A percentile compares a stretch with the other conserved stretches of the same genome.
phyloP scores from a whole-genome alignment of 2,113 vertebrate species.

The Phocoena sinus region DNA sequence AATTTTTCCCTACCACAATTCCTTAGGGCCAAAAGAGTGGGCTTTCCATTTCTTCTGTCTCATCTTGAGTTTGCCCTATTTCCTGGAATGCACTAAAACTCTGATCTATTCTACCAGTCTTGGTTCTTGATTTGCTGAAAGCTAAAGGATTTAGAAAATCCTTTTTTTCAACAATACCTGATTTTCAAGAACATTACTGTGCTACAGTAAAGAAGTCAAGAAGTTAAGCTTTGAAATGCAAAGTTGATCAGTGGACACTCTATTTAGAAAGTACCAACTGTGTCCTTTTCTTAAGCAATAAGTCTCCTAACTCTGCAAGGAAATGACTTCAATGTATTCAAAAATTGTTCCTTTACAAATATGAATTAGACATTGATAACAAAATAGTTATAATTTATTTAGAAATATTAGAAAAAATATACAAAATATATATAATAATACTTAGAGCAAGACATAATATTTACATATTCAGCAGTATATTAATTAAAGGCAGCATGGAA shows the following conservation, averaged over 20 bases:
- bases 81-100: neutral
- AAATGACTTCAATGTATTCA: neutral
- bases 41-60: neutral
- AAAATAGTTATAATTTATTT: neutral
- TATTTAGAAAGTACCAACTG: neutral
- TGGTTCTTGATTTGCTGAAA: neutral
- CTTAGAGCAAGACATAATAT: neutral
- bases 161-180: neutral
- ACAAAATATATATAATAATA: neutral
- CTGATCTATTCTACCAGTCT: neutral
- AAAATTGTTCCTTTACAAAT: neutral
- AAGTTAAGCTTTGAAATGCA: neutral
- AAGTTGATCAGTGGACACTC: neutral
- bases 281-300: neutral
- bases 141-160: constrained; percentile 6
- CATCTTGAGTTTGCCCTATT: neutral
- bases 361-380: neutral
- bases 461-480: neutral
- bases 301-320: neutral
- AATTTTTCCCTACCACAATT: neutral
- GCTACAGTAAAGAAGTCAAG: neutral
- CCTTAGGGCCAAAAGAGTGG: too few relatives aligned
- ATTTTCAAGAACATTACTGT: neutral
- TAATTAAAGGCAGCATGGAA: neutral
- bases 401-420: neutral